phyloP scores from a whole-genome alignment of 2,888 invertebrate genomes.

The Autographa gamma region DNA sequence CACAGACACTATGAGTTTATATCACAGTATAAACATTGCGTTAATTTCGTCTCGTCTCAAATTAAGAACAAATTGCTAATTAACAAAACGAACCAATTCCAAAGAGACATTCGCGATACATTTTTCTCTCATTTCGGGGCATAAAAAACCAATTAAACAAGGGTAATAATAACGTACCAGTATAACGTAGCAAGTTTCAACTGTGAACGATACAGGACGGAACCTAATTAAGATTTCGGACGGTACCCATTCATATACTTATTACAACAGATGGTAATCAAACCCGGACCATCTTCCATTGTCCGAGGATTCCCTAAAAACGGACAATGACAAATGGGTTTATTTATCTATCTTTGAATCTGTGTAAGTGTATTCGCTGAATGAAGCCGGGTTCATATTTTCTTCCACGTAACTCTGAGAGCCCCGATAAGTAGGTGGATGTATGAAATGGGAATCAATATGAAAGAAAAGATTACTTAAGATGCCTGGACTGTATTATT shows the following conservation, averaged over 20 bases:
- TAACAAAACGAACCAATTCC: constrained; percentile 5
- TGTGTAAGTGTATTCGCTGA: constrained; percentile 22
- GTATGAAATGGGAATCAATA: constrained; percentile 31
- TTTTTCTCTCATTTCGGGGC: background rate
- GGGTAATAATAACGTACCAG: constrained; percentile 15
- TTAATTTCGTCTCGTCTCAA: background rate
- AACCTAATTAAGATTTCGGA: constrained; percentile 73
- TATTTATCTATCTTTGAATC: constrained; percentile 59
- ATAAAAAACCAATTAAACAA: constrained; percentile 34
- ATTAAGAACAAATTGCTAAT: background rate
- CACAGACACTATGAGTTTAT: background rate
- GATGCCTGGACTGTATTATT: constrained; percentile 10
- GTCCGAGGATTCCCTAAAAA: constrained; percentile 65
- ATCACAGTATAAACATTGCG: background rate
- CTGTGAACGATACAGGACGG: constrained; percentile 46
- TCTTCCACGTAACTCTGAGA: constrained; percentile 3
- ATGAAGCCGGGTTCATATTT: constrained; percentile 21
- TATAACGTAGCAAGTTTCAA: constrained; percentile 58
- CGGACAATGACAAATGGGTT: constrained; percentile 69
- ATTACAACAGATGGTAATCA: constrained; percentile 76
- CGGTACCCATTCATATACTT: constrained; percentile 68
- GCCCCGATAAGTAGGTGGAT: background rate
- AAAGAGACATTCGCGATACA: background rate
- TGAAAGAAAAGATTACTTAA: constrained; percentile 23
- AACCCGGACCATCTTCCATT: constrained; percentile 66